Percentiles rank a stretch among this genome's conserved stretches.
Evolutionary conservation across 2,888 invertebrate species (phyloP).

Genomic region (Deroplatys truncata): DNA sequence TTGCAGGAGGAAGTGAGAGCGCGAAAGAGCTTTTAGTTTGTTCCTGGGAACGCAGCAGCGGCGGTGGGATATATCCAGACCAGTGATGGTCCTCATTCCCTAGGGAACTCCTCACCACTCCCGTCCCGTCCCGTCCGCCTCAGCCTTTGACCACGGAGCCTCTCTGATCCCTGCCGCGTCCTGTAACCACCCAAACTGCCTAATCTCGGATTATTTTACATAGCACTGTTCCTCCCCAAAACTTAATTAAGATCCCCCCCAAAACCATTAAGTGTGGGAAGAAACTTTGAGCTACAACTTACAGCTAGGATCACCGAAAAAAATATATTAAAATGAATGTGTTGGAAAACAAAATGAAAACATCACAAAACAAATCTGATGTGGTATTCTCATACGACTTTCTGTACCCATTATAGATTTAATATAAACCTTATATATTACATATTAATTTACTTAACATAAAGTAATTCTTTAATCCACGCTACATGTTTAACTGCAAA

Average conservation of each 20-base stretch:
- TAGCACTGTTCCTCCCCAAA: not conserved
- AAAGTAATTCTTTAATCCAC: too few species aligned
- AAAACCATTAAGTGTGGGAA: not conserved
- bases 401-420: too few species aligned
- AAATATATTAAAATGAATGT: too few species aligned
- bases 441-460: too few species aligned
- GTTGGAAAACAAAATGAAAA: too few species aligned
- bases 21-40: not conserved
- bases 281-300: not conserved
- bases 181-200: not conserved
- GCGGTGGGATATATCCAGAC: not conserved
- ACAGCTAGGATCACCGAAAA: too few species aligned
- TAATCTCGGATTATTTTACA: not conserved
- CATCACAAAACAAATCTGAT: too few species aligned
- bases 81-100: constrained; percentile 7
- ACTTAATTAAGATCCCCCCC: not conserved
- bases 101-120: constrained; percentile 14
- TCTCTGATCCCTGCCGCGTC: constrained; percentile 2
- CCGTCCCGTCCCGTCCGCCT: not conserved
- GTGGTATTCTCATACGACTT: too few species aligned
- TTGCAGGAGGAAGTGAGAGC: not conserved
- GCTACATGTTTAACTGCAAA: too few species aligned
- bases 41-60: not conserved
- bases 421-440: too few species aligned
- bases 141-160: constrained; percentile 13